phyloP scores from a whole-genome alignment of 2,888 invertebrate genomes.

The Operophtera brumata region DNA sequence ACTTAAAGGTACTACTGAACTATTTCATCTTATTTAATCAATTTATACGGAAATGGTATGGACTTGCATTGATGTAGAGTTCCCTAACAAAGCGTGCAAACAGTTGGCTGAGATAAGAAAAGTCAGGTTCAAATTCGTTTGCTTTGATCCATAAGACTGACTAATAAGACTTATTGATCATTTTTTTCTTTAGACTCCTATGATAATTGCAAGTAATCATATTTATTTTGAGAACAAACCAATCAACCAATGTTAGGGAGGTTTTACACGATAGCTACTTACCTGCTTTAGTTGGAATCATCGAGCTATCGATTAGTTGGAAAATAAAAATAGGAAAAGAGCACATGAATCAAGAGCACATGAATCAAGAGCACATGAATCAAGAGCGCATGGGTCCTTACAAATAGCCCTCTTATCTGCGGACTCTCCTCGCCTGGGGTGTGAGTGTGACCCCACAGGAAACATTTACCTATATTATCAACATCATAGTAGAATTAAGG shows the following conservation, averaged over 20 bases:
- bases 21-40: constrained; percentile 6
- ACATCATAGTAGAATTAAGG: background rate
- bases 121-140: too few relatives aligned
- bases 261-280: background rate
- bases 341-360: constrained; percentile 8
- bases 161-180: too few relatives aligned
- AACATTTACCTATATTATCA: background rate
- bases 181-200: too few relatives aligned
- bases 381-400: constrained; percentile 6
- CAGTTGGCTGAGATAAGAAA: background rate
- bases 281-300: constrained; percentile 6
- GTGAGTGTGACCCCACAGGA: background rate
- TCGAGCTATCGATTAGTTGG: constrained; percentile 2
- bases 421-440: background rate
- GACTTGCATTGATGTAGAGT: background rate
- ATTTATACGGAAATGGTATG: background rate
- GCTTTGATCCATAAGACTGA: too few relatives aligned
- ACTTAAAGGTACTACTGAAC: constrained; percentile 19
- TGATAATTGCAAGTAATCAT: too few relatives aligned
- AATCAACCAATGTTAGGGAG: too few relatives aligned
- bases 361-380: constrained; percentile 6
- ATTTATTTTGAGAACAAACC: too few relatives aligned
- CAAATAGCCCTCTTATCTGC: constrained; percentile 7
- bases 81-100: background rate
- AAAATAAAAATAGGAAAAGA: constrained; percentile 13